Evolutionary conservation across 2,888 invertebrate species (phyloP), one percentile per base, ranked within the genome.

Genomic region (Dasysyrphus albostriatus): DNA sequence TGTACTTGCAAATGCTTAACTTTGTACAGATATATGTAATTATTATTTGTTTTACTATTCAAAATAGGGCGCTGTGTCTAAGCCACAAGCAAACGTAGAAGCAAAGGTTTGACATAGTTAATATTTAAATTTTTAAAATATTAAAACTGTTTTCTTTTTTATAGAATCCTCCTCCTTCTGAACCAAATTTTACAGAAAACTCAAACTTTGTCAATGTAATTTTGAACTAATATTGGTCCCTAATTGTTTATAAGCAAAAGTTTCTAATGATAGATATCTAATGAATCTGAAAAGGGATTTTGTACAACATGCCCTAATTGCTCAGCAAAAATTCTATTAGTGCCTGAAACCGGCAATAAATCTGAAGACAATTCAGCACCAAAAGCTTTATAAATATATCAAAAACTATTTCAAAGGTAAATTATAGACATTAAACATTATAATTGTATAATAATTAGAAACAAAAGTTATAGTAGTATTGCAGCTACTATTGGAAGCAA

Each of bases 281-380:
- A 78, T 34, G 69, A 74, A 59, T 37, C 70, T 14, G 90, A 91
- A 58, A 90, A 90, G 5, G 92, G 92, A 82, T 90, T 91, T 90
- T 92, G 92, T 83, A 90, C 92, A 67, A 91, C 92, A 39, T 92
- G 92, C 63, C 92, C 92, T 16, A 92, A 92, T 84, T 92, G 92
- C 67, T 90, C 92, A 83, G 91, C 91, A 29, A 92, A 90, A 32
- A 92, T 92, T 65, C 91, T 91, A 81, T 88, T 92, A 75, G 90
- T 92, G 19, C 92, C 91, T 39, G 89, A 88, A 54, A 47, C 81
- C 14, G 89, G 88, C 59, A 58, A 32, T 67, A 88, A 87, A 49
- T 1, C 34, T 24, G 69, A 81, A 44, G 83, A 56, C 14, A 42
- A 32, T 51, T 32, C 29, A 44, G 12, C 34, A 10, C 5, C 19